Evolutionary conservation across 2,797 vertebrate genomes (phyloP).

Genomic region (Sarcophilus harrisii): DNA sequence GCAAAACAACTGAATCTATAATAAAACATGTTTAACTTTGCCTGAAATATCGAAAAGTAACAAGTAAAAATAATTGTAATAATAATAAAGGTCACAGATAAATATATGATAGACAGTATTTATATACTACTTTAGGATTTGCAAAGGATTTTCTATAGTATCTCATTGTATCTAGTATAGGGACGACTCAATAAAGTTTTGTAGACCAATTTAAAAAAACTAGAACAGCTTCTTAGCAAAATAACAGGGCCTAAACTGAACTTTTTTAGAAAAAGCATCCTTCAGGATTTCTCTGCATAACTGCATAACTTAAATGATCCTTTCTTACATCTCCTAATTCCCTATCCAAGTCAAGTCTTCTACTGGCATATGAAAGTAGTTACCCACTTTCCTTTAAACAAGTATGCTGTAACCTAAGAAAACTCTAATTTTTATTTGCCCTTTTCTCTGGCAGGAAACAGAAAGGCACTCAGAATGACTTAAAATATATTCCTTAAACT

Average conservation of each 20-base stretch:
- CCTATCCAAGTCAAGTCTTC: constrained; percentile 53
- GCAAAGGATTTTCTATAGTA: neutral
- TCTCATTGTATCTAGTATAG: neutral
- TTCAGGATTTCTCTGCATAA: neutral
- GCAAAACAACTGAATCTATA: constrained; percentile 29
- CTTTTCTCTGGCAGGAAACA: constrained; percentile 72
- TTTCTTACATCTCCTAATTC: constrained; percentile 55
- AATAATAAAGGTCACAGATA: constrained; percentile 41
- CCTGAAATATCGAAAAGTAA: constrained; percentile 6
- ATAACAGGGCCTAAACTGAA: neutral
- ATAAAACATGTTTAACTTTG: neutral
- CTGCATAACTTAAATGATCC: constrained; percentile 70
- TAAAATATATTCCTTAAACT: constrained; percentile 62
- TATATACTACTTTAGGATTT: neutral
- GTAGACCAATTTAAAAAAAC: neutral
- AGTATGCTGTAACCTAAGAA: constrained; percentile 71
- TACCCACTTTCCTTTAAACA: constrained; percentile 66
- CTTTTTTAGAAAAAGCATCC: neutral
- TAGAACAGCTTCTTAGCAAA: neutral
- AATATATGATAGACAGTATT: neutral
- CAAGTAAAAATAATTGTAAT: constrained; percentile 6
- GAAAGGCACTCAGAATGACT: constrained; percentile 62
- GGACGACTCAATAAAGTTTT: neutral
- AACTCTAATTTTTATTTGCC: constrained; percentile 62
- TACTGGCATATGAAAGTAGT: constrained; percentile 51